Conservation (phyloP, 2,888 invertebrate species). For the Myopa tessellatipennis region DNA sequence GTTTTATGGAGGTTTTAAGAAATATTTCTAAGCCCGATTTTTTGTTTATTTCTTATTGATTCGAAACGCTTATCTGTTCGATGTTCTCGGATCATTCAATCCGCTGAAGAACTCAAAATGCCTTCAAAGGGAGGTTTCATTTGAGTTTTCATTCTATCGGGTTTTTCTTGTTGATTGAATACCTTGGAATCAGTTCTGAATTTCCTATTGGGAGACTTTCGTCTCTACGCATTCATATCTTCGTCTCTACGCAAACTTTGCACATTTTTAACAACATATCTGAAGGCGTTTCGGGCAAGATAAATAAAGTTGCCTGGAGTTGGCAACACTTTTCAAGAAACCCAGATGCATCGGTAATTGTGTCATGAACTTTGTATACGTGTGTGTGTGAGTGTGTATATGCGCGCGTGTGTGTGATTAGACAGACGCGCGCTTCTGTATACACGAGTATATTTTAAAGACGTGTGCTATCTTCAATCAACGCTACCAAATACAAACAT, state of each 20-base stretch:
- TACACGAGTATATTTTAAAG: background rate
- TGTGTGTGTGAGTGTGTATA: too few relatives aligned
- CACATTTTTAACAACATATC: background rate
- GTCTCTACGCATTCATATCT: background rate
- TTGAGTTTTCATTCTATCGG: too few relatives aligned
- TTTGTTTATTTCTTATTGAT: too few relatives aligned
- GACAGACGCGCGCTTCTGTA: background rate
- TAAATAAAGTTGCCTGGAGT: slow-evolving; percentile 5
- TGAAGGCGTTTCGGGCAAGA: background rate
- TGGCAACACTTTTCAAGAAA: slow-evolving; percentile 5
- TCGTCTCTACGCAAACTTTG: background rate
- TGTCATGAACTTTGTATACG: slow-evolving; percentile 7
- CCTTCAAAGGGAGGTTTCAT: too few relatives aligned
- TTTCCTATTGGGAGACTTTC: background rate
- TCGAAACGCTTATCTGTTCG: too few relatives aligned
- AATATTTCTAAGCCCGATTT: too few relatives aligned
- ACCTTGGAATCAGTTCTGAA: too few relatives aligned
- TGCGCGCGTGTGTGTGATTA: too few relatives aligned
- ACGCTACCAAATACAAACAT: background rate
- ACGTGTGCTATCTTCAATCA: slow-evolving; percentile 14
- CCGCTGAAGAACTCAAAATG: too few relatives aligned
- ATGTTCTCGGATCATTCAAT: too few relatives aligned
- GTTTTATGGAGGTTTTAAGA: too few relatives aligned
- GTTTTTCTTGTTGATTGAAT: too few relatives aligned
- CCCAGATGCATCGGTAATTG: slow-evolving; percentile 12